Evolutionary conservation across 2,113 vertebrate genomes (phyloP).

Genomic region (Vombatus ursinus): DNA sequence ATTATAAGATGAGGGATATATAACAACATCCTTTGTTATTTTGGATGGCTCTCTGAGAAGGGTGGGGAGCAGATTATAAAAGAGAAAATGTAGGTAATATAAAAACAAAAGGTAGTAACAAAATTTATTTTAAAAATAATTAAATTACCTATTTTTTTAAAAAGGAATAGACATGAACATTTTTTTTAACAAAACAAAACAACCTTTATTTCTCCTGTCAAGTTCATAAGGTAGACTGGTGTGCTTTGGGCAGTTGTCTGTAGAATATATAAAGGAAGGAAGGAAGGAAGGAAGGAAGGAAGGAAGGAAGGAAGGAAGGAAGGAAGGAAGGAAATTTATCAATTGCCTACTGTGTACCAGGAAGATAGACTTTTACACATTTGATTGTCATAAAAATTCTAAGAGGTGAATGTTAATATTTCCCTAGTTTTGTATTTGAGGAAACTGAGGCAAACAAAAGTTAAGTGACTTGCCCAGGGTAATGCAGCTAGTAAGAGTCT

Average conservation of each 20-base stretch:
- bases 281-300: no score
- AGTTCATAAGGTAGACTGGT: neutral
- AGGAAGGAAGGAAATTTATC: neutral
- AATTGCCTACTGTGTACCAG: neutral
- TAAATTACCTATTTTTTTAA: neutral
- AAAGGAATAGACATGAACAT: neutral
- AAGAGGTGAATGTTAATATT: neutral
- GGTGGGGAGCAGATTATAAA: neutral
- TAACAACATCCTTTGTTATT: neutral
- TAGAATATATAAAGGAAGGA: neutral
- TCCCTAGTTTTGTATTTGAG: neutral
- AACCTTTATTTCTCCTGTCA: neutral
- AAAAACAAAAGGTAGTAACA: neutral
- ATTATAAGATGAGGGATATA: neutral
- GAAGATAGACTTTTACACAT: neutral
- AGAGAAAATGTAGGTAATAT: neutral
- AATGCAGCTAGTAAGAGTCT: neutral
- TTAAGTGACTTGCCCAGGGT: neutral
- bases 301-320: no score
- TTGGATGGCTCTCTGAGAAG: neutral
- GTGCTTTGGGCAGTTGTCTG: neutral
- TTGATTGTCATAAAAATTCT: neutral
- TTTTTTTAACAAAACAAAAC: neutral
- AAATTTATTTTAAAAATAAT: neutral
- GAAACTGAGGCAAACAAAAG: neutral